Evolutionary conservation across 2,888 invertebrate species (phyloP), one percentile per base, ranked within the genome.

Genomic region (Petrophora chlorosata): DNA sequence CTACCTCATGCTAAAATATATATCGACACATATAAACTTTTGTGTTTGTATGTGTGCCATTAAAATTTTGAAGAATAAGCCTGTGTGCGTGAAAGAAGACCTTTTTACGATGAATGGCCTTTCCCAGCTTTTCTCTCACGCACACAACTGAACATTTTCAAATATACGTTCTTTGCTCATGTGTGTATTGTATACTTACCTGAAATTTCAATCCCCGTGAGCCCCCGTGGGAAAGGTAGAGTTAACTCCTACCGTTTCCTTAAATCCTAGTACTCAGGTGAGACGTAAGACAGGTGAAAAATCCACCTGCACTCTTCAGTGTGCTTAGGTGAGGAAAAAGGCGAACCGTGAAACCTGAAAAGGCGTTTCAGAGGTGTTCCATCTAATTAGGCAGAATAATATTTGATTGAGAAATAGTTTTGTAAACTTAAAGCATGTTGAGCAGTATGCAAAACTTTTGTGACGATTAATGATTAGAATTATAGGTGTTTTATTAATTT

Each of bases 261-360:
- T 58, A 59, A 65, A 12, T 60, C 87, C 86, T 85, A 64, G 86
- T 90, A 79, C 49, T 65, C 81, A 86, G 86, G 85, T 88, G 79
- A 79, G 75, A 71, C 53, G 73, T 79, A 83, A 85, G 84, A 83
- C 82, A 87, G 84, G 88, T 89, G 76, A 83, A 83, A 82, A 80
- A 74, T 77, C 73, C 74, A 79, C 80, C 76, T 79, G 62, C 61
- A 61, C 63, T 71, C 71, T 65, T 57, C 57, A 38, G 56, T 2
- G 22, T 5, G 8, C 8, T 22, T 22, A 22, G 3, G 22, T 15
- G 22, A 35, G 12, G 25, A 2, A 16, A 39, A 56, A 51, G 39
- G 28, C 19, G 29, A 13, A 17, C 8, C 1, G 3, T 9, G 4
- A 5, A 8, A 28, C 33, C 14, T 15, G 34, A 35, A 15, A 28